These are phyloP conservation scores for Nesospiza acunhae DNA, from an alignment of 2,113 vertebrate species.

Conservation along the genomic window DNA sequence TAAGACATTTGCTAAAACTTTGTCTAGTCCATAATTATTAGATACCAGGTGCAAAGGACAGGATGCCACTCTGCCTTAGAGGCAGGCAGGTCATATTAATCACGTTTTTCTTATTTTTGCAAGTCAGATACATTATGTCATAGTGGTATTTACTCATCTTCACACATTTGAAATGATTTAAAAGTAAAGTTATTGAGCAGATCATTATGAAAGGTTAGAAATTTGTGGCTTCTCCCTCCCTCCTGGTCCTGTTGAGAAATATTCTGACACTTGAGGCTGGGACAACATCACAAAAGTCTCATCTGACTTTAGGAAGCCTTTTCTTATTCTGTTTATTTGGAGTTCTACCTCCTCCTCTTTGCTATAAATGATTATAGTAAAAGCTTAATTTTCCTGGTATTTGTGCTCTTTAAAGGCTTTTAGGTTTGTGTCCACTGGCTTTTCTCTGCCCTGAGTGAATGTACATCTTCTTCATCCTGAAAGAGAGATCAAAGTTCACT, in stretches of 20 bases:
- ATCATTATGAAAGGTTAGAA: not conserved
- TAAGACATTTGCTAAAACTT: not conserved
- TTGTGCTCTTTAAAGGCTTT: not conserved
- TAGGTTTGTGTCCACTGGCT: not conserved
- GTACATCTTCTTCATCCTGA: not conserved
- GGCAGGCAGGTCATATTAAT: not conserved
- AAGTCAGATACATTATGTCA: not conserved
- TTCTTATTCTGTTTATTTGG: not conserved
- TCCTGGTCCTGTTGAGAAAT: not conserved
- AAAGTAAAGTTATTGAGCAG: not conserved
- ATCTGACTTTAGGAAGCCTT: not conserved
- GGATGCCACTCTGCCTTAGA: not conserved
- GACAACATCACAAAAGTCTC: not conserved
- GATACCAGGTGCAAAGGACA: not conserved
- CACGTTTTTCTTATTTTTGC: not conserved
- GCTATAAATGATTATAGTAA: not conserved
- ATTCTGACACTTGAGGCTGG: not conserved
- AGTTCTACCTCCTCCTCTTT: not conserved
- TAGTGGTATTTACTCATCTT: not conserved
- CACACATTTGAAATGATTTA: not conserved
- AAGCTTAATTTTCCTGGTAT: not conserved
- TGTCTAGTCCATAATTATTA: not conserved
- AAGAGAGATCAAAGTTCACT: not conserved
- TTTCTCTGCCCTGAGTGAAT: not conserved
- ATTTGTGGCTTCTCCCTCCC: not conserved